Evolutionary conservation across 2,888 invertebrate genomes (phyloP).

Genomic region (Polydrusus tereticollis): DNA sequence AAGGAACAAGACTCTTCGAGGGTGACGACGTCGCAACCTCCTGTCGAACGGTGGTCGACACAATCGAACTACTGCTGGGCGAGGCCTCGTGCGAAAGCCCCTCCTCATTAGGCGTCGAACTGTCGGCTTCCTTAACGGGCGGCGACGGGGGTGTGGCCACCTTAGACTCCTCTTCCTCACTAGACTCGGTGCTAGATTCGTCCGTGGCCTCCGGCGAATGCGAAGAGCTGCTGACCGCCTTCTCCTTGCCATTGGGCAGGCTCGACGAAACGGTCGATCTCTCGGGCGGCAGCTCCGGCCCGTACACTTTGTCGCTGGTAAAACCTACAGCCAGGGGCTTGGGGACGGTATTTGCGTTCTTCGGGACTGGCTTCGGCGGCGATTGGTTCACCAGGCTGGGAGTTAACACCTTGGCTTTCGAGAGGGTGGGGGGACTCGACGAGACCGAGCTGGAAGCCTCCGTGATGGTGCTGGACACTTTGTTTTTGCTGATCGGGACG

Average conservation of each 20-base stretch:
- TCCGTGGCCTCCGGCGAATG: constrained; percentile 28
- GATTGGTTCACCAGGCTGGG: background rate
- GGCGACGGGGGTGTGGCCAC: constrained; percentile 20
- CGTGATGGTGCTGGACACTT: constrained; percentile 46
- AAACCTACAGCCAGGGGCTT: constrained; percentile 58
- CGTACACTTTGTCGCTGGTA: constrained; percentile 62
- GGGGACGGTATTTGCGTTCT: constrained; percentile 14
- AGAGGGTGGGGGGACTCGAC: constrained; percentile 30
- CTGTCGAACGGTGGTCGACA: constrained; percentile 53
- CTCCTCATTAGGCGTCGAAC: constrained; percentile 35
- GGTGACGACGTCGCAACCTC: constrained; percentile 29
- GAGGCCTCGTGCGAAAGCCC: constrained; percentile 23
- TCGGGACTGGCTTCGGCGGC: background rate
- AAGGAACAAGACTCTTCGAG: constrained; percentile 64
- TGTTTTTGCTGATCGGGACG: constrained; percentile 35
- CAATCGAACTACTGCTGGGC: constrained; percentile 35
- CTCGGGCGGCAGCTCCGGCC: constrained; percentile 63
- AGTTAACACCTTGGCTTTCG: constrained; percentile 19
- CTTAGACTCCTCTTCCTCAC: constrained; percentile 37
- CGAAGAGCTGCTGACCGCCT: constrained; percentile 32
- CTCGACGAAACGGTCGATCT: constrained; percentile 28
- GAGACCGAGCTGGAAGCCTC: constrained; percentile 36
- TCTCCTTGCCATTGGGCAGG: constrained; percentile 32
- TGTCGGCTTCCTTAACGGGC: constrained; percentile 40
- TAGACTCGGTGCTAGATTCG: constrained; percentile 36